Evolutionary conservation across 2,888 invertebrate genomes (phyloP).

Genomic region (Acanthosepion lycidas): DNA sequence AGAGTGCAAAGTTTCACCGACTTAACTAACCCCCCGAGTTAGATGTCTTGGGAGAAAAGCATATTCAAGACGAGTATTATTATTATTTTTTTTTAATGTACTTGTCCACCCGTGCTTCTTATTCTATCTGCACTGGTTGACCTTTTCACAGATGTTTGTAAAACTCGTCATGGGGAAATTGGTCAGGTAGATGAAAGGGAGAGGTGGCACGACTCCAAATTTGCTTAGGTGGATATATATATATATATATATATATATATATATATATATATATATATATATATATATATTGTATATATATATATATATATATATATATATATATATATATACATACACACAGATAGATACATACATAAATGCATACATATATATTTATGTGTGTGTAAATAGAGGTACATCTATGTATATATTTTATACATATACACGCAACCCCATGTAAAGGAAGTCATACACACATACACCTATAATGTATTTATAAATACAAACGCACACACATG

Average conservation of each 20-base stretch:
- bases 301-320: neutral
- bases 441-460: neutral
- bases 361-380: neutral
- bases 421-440: neutral
- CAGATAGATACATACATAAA: too few relatives aligned
- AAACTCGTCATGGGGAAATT: neutral
- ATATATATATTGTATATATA: neutral
- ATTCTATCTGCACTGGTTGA: neutral
- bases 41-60: neutral
- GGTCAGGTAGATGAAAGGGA: neutral
- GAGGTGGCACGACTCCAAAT: neutral
- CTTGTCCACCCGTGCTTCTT: neutral
- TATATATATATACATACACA: too few relatives aligned
- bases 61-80: neutral
- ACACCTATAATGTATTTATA: too few relatives aligned
- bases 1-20: neutral
- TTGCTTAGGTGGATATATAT: neutral
- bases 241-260: neutral
- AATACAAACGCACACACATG: neutral
- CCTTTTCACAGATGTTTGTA: conserved; percentile 14
- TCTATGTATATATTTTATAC: neutral
- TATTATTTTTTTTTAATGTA: neutral
- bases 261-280: neutral
- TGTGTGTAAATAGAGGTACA: neutral
- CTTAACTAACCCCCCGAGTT: neutral